Conservation (phyloP, 2,888 invertebrate genomes). For the Diaprepes abbreviatus region DNA sequence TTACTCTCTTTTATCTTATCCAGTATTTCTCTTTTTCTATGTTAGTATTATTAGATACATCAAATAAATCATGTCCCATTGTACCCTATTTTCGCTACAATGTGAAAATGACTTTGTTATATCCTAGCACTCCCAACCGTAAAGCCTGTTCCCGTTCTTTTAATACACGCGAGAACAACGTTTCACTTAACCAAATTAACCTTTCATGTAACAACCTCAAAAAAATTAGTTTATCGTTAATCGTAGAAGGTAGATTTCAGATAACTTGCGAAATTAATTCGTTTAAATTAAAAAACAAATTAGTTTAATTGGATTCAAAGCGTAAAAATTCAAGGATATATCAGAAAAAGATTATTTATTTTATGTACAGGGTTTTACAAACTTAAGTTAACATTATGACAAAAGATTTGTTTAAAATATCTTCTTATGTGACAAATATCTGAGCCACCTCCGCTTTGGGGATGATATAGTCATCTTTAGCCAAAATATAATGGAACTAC, state of each 20-base stretch:
- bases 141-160: slow-evolving; percentile 13
- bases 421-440: too few relatives aligned
- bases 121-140: slow-evolving; percentile 11
- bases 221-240: not conserved
- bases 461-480: too few relatives aligned
- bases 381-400: too few relatives aligned
- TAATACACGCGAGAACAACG: slow-evolving; percentile 12
- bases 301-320: not conserved
- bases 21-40: not conserved
- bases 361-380: too few relatives aligned
- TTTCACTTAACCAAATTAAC: slow-evolving; percentile 14
- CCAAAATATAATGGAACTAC: too few relatives aligned
- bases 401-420: too few relatives aligned
- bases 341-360: too few relatives aligned
- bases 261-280: not conserved
- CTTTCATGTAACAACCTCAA: slow-evolving; percentile 5
- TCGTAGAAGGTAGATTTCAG: not conserved
- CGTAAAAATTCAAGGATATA: too few relatives aligned
- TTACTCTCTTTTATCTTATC: not conserved
- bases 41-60: not conserved
- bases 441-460: too few relatives aligned
- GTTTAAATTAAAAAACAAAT: not conserved
- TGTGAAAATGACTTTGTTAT: slow-evolving; percentile 18
- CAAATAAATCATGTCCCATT: not conserved
- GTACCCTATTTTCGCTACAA: not conserved